These are phyloP conservation scores for Dendroctonus ponderosae DNA, from an alignment of 1,140 invertebrate species.

Conservation along the genomic window DNA sequence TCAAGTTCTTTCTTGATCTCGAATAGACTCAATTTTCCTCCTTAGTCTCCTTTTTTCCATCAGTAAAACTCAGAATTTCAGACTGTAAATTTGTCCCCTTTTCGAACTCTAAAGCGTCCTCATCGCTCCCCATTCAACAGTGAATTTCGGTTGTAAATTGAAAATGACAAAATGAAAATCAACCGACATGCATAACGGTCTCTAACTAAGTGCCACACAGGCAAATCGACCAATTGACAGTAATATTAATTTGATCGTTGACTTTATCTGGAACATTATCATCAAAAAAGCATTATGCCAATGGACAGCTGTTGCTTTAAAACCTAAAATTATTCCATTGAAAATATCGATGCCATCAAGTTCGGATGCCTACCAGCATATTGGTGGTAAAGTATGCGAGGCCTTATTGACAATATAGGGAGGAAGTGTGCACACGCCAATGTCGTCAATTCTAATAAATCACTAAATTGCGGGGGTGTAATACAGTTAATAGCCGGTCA, in stretches of 20 bases:
- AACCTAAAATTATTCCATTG: constrained; percentile 32
- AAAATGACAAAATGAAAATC: too few species aligned
- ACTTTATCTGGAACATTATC: constrained; percentile 21
- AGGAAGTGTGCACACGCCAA: constrained; percentile 15
- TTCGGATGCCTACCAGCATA: constrained; percentile 23
- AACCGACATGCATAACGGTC: too few species aligned
- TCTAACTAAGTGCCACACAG: too few species aligned
- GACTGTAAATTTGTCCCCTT: too few species aligned
- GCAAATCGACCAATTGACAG: neutral
- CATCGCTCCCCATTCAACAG: too few species aligned
- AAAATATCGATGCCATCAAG: constrained; percentile 14
- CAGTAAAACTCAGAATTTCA: too few species aligned
- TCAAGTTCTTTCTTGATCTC: too few species aligned
- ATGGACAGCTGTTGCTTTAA: constrained; percentile 19
- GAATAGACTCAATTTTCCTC: too few species aligned
- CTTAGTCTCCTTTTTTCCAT: too few species aligned
- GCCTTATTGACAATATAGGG: constrained; percentile 6
- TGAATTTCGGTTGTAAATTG: too few species aligned
- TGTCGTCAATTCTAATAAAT: constrained; percentile 34
- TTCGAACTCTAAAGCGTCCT: too few species aligned
- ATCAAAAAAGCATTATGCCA: constrained; percentile 27
- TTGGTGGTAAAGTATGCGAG: constrained; percentile 13
- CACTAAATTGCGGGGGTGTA: constrained; percentile 35
- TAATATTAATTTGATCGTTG: constrained; percentile 7
- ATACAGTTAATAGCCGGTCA: constrained; percentile 33